Conservation (phyloP, 2,113 vertebrate species). For the Ceyx melanurus region DNA sequence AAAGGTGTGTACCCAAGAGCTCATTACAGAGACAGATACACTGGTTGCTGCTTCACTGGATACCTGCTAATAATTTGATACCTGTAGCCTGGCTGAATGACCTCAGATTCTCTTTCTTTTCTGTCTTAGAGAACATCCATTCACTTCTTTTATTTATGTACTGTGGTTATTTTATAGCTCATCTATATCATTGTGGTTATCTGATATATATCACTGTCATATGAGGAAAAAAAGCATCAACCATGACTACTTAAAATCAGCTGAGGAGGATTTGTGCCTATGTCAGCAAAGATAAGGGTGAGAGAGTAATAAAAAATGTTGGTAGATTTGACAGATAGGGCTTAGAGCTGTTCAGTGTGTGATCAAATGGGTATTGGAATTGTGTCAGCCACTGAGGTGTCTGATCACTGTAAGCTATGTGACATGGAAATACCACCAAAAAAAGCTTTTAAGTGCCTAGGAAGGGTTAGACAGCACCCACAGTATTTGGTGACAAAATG, state of each 20-base stretch:
- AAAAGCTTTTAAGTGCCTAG: not conserved
- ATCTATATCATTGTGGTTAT: not conserved
- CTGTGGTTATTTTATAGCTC: constrained; percentile 4
- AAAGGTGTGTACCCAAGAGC: not conserved
- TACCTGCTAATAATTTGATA: constrained; percentile 17
- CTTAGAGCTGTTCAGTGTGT: not conserved
- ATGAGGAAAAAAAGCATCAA: not conserved
- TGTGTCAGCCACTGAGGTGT: not conserved
- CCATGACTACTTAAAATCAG: not conserved
- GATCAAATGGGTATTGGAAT: not conserved
- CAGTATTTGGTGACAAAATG: not conserved
- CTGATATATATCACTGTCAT: not conserved
- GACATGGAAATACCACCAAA: not conserved
- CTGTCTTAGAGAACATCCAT: not conserved
- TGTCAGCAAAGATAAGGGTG: not conserved
- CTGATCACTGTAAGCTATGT: not conserved
- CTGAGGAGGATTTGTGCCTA: not conserved
- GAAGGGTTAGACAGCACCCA: not conserved
- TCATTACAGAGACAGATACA: not conserved
- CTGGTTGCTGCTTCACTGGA: not conserved
- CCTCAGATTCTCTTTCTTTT: constrained; percentile 42
- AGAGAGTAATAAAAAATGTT: not conserved
- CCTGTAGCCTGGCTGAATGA: constrained; percentile 30
- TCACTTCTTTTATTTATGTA: constrained; percentile 13
- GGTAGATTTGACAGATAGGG: not conserved